phyloP scores from a whole-genome alignment of 92 coral and sea anemone genomes.

The Porites rus region DNA sequence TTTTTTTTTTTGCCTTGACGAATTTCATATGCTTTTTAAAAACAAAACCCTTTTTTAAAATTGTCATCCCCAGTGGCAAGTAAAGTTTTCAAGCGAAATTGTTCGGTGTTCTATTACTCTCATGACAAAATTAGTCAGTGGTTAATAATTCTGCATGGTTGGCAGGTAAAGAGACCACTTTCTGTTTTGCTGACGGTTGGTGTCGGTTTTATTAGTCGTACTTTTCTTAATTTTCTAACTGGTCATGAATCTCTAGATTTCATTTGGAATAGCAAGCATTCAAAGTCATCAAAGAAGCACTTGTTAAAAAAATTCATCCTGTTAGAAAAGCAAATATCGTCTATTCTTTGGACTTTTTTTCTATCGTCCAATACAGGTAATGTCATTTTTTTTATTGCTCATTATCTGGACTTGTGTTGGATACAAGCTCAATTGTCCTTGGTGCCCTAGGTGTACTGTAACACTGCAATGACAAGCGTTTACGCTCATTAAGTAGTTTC shows the following conservation, averaged over 20 bases:
- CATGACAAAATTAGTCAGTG: too few species aligned
- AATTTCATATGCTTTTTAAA: too few species aligned
- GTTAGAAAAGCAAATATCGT: slow-evolving; percentile 14
- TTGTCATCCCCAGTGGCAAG: too few species aligned
- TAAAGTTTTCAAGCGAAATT: too few species aligned
- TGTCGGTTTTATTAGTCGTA: background rate
- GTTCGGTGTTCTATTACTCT: too few species aligned
- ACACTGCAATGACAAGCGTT: background rate
- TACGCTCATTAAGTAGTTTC: background rate
- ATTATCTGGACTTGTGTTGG: background rate
- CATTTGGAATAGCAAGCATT: background rate
- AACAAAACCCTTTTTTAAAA: too few species aligned
- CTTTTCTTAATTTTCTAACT: background rate
- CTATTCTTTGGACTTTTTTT: background rate
- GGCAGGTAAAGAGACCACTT: background rate
- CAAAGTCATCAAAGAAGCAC: background rate
- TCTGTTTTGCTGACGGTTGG: background rate
- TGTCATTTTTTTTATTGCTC: slow-evolving; percentile 16
- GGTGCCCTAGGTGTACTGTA: background rate
- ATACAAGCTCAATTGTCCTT: background rate
- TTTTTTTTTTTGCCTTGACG: too few species aligned
- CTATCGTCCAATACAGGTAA: slow-evolving; percentile 17
- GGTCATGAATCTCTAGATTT: background rate
- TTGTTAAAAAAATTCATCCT: background rate
- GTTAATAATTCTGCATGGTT: background rate